These are phyloP conservation scores for Colius striatus DNA, from an alignment of 2,113 vertebrate species.

Conservation along the genomic window DNA sequence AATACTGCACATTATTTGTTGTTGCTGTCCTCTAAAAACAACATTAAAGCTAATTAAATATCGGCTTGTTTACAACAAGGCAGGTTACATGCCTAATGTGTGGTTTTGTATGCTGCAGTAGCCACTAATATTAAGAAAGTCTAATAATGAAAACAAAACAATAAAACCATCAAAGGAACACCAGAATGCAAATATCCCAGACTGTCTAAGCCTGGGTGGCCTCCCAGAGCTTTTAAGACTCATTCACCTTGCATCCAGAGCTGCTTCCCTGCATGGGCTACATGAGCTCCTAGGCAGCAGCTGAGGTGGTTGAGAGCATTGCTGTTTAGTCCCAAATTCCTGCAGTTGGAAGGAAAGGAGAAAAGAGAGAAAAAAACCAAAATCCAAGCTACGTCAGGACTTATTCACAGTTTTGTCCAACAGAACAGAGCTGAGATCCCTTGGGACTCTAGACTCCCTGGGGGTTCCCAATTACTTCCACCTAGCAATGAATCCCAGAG, in stretches of 20 bases:
- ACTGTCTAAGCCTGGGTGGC: conserved; percentile 26
- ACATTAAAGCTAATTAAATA: conserved; percentile 47
- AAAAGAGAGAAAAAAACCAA: too few relatives aligned
- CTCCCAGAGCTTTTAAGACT: background rate
- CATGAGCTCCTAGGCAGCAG: background rate
- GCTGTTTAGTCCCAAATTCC: background rate
- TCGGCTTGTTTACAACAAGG: conserved; percentile 2
- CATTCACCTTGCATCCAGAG: background rate
- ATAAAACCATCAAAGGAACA: conserved; percentile 45
- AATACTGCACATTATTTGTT: conserved; percentile 36
- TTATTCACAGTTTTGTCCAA: background rate
- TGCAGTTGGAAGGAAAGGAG: background rate
- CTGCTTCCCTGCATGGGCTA: background rate
- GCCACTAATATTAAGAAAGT: conserved; percentile 33
- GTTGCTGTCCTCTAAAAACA: conserved; percentile 13
- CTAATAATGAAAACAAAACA: conserved; percentile 52
- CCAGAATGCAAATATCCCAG: background rate
- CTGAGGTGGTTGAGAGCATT: too few relatives aligned
- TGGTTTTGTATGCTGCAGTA: background rate
- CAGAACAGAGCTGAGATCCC: background rate
- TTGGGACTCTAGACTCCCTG: background rate
- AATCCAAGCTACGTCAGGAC: background rate
- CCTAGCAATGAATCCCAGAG: background rate
- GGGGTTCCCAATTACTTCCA: background rate
- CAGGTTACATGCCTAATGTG: background rate